Evolutionary conservation across 2,888 invertebrate species (phyloP).

Genomic region (Disparrhopalites patrizii): DNA sequence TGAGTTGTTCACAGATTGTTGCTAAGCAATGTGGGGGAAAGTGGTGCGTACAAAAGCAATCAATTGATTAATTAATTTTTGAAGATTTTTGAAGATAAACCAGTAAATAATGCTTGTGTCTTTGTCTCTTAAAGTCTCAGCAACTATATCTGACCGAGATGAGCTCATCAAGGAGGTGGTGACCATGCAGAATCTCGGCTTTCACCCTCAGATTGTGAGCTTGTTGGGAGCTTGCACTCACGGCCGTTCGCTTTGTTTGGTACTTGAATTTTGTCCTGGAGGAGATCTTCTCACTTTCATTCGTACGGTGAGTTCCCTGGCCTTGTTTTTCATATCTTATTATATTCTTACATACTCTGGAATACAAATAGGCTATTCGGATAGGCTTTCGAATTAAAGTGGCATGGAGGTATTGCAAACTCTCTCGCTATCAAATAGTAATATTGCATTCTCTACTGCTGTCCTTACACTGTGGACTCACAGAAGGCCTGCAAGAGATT

Average conservation of each 20-base stretch:
- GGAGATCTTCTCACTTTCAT: slow-evolving; percentile 75
- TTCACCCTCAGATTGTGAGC: slow-evolving; percentile 76
- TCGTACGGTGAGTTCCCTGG: slow-evolving; percentile 53
- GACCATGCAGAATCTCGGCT: slow-evolving; percentile 78
- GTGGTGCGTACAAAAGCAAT: too few species aligned
- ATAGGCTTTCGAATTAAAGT: too few species aligned
- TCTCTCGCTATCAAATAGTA: too few species aligned
- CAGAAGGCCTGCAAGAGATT: too few species aligned
- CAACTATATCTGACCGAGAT: slow-evolving; percentile 57
- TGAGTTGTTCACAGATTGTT: too few species aligned
- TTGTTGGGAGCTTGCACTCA: slow-evolving; percentile 73
- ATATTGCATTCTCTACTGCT: too few species aligned
- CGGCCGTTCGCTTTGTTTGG: slow-evolving; percentile 59
- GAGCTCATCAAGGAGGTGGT: slow-evolving; percentile 79
- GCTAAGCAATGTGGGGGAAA: too few species aligned
- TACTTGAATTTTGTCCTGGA: slow-evolving; percentile 77
- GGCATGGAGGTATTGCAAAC: too few species aligned
- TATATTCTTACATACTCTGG: background rate
- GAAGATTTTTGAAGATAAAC: background rate
- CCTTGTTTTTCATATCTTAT: background rate
- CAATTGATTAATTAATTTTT: background rate
- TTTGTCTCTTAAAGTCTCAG: background rate
- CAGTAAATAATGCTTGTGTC: too few species aligned
- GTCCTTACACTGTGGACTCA: too few species aligned
- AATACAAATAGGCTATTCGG: too few species aligned